Base-by-base conservation (phyloP, 1,140 invertebrate genomes). In the Drosophila malerkotliana region DNA sequence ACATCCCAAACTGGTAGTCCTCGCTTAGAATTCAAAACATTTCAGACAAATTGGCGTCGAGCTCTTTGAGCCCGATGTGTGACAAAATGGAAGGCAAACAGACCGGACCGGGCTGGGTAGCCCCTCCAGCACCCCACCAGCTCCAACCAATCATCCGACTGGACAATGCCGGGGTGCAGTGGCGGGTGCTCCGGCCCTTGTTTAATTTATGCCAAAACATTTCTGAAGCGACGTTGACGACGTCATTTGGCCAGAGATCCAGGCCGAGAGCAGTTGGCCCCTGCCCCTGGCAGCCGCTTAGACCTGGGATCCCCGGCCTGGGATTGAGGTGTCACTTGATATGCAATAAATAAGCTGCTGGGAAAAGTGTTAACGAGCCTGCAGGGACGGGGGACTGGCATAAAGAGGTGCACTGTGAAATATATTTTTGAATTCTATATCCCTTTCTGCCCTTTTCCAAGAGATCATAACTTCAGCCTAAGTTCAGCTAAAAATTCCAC, bases 41-140 rank as follows among this genome's bases (percentile, higher is more conserved):
- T 85, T 85, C 82, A 85, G 82, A 85, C 82, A 85, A 85, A 85
- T 85, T 85, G 82, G 82, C 82, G 83, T 87, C 83, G 82, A 44
- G 41, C 83, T 87, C 64, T 85, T 85, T 74, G 71, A 74, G 59
- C 82, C 67, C 82, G 81, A 85, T 72, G 82, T 85, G 82, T 82
- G 82, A 85, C 82, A 85, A 85, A 85, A 85, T 87, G 82, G 82
- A 87, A 72, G 66, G 75, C 83, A 85, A 87, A 87, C 82, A 85
- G 62, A 62, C 28, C 51, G 34, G 26, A 37, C 32, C 15, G 24
- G 14, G 37, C 37, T 49, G 59, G 41, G 18, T 15, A 18, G 8
- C n/a, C 30, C 18, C 0, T 2, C 39, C 3, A 39, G 5, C 5
- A 18, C 21, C 26, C 26, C 26, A 28, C 6, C 39, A 24, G 28